Percentiles rank a stretch among this genome's conserved stretches.
Conservation (phyloP, 2,797 vertebrate genomes). For the Psittacula derbiana region DNA sequence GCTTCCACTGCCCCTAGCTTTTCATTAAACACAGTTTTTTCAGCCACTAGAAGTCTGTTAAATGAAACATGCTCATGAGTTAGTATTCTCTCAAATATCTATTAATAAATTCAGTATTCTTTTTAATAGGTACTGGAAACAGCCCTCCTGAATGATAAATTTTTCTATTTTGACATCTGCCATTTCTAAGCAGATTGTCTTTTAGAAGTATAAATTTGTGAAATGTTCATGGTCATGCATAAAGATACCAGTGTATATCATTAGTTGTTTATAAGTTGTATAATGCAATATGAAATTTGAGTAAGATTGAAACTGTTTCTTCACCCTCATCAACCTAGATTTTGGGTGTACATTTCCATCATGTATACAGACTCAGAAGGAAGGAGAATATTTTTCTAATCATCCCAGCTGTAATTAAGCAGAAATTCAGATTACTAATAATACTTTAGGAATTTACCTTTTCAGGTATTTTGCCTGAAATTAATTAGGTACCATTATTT, state of each 20-base stretch:
- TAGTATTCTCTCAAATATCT: background rate
- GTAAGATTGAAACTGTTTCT: background rate
- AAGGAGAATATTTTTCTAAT: background rate
- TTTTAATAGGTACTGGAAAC: background rate
- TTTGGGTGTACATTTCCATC: background rate
- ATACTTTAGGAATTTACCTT: background rate
- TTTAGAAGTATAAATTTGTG: background rate
- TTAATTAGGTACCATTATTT: background rate
- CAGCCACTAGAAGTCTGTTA: background rate
- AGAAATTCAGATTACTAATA: background rate
- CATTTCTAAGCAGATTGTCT: background rate
- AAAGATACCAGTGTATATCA: background rate
- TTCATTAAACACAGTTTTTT: background rate
- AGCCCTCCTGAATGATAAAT: background rate
- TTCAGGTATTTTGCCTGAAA: background rate
- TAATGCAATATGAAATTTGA: background rate
- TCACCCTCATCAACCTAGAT: background rate
- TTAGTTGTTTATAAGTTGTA: background rate
- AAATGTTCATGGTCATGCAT: background rate
- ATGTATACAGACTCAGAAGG: background rate
- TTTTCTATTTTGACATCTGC: background rate
- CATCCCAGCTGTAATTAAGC: background rate
- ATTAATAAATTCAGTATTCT: background rate
- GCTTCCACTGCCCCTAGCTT: background rate
- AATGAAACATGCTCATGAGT: background rate